Evolutionary conservation across 2,888 invertebrate genomes (phyloP), one percentile per base, ranked within the genome.

Genomic region (Dicyrtoma fusca): DNA sequence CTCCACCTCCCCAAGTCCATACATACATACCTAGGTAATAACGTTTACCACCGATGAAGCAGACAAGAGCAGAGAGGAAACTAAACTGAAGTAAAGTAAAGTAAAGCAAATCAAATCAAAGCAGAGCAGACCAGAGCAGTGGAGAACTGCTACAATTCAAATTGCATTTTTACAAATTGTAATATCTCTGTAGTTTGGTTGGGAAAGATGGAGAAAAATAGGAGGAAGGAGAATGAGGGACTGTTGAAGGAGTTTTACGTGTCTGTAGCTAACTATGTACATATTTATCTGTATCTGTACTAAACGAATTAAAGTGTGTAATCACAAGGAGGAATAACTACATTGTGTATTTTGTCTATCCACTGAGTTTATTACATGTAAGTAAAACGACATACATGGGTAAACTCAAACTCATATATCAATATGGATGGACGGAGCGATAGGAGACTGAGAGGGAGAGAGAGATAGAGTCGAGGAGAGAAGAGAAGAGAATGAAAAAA

Each of bases 291-390:
- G 34, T 34, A 34, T 34, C 34, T 34, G 34, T 34, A 34, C 34
- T 34, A 45, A 68, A 68, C 57, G 47, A 68, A 68, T 42, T 68
- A 57, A 68, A 68, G 47, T 66, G 57, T 68, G 59, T 68, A 68
- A 68, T 68, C 68, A 59, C 57, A 57, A 68, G 14, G 68, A 68
- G 68, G 68, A 68, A 68, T 68, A 57, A 57, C 45, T 68, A 68
- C 57, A 68, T 57, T 68, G 68, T 68, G 68, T 68, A 68, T 68
- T 68, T 68, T 68, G 68, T 68, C 68, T 68, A 68, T 68, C 68
- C 26, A 68, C 44, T 57, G 57, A 68, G 68, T 68, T 68, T 68
- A 68, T 68, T 55, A 55, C 68, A 68, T 68, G 68, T 68, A 68
- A 68, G 68, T 68, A 26, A 68, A 68, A 68, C 68, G 68, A 68